phyloP scores from a whole-genome alignment of 1,140 invertebrate genomes.

The Macrocentrus cingulum region DNA sequence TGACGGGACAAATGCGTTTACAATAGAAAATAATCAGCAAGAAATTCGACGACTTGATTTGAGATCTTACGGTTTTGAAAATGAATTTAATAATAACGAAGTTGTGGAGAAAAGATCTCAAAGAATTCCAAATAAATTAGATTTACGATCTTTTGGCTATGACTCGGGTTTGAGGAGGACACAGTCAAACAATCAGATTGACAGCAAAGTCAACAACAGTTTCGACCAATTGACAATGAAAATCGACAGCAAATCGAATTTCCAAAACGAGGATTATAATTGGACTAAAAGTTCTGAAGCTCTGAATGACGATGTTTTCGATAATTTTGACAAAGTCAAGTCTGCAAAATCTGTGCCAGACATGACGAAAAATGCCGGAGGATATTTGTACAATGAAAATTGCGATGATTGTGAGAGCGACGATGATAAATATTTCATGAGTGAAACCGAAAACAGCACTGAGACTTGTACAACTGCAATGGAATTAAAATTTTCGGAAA shows the following conservation, averaged over 20 bases:
- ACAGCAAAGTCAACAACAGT: conserved; percentile 31
- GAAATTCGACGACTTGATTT: conserved; percentile 45
- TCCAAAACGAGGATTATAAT: conserved; percentile 26
- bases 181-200: conserved; percentile 44
- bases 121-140: conserved; percentile 41
- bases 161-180: conserved; percentile 43
- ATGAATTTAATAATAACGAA: conserved; percentile 35
- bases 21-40: conserved; percentile 32
- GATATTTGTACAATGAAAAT: conserved; percentile 8
- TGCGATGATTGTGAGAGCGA: conserved; percentile 18
- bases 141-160: conserved; percentile 46
- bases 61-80: conserved; percentile 48
- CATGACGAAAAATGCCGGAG: conserved; percentile 34
- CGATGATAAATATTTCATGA: conserved; percentile 7
- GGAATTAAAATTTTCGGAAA: not conserved
- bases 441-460: not conserved
- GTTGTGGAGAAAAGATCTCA: conserved; percentile 8
- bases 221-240: conserved; percentile 38
- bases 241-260: conserved; percentile 29
- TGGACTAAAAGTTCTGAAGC: conserved; percentile 28
- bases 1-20: conserved; percentile 26
- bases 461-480: not conserved
- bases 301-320: conserved; percentile 19
- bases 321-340: conserved; percentile 33
- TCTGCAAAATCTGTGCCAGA: conserved; percentile 51